Percentiles rank a stretch among this genome's conserved stretches.
Evolutionary conservation across 2,888 invertebrate species (phyloP).

Genomic region (Mechanitis messenoides): DNA sequence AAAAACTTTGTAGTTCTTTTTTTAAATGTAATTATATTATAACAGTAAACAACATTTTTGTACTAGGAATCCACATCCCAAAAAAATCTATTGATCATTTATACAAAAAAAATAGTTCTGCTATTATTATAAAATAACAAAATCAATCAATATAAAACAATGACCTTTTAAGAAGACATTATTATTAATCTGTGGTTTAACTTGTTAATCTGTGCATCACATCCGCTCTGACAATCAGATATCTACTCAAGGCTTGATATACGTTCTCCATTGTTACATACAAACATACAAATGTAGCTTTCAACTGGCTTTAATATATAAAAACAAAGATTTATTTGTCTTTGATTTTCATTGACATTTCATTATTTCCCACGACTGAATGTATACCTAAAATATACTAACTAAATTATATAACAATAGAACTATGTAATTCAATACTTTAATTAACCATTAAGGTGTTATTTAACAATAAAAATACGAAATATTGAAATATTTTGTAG

Average conservation of each 20-base stretch:
- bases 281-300: neutral
- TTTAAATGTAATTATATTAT: too few species aligned
- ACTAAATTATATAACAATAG: neutral
- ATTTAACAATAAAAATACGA: too few species aligned
- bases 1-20: too few species aligned
- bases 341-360: neutral
- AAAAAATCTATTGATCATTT: too few species aligned
- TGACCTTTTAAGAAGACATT: too few species aligned
- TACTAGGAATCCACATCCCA: too few species aligned
- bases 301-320: neutral
- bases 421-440: neutral
- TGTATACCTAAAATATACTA: neutral
- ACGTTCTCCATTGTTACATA: slow-evolving; percentile 6
- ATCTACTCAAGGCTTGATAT: neutral
- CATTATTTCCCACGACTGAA: neutral
- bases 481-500: too few species aligned
- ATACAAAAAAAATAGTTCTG: too few species aligned
- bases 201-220: neutral
- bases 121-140: too few species aligned
- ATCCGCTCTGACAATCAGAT: slow-evolving; percentile 6
- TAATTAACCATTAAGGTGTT: neutral
- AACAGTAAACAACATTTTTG: too few species aligned
- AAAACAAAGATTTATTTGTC: slow-evolving; percentile 1
- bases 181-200: too few species aligned
- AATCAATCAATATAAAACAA: too few species aligned